Evolutionary conservation across 30 jellyfish, hydroid and myxozoan species (phyloP).

Genomic region (Aurelia aurita): DNA sequence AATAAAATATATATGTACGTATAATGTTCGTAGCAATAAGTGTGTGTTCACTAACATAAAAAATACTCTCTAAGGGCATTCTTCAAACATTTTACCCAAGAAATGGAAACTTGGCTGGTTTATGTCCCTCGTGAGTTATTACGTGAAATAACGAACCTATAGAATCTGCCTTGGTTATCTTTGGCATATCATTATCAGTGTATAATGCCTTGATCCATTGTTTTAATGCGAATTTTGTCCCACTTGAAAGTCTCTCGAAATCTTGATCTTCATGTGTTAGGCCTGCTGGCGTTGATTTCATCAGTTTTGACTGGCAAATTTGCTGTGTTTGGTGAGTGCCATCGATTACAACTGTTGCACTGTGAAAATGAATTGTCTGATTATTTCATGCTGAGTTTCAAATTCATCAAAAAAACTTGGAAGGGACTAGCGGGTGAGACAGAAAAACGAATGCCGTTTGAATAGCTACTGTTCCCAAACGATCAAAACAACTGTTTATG

Average conservation of each 20-base stretch:
- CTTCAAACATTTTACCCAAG: constrained; percentile 21
- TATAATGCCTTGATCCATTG: constrained; percentile 47
- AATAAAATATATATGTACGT: too few species aligned
- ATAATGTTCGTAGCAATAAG: too few species aligned
- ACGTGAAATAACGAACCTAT: constrained; percentile 72
- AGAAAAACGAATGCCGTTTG: too few species aligned
- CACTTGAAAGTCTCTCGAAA: constrained; percentile 65
- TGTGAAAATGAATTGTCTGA: constrained; percentile 1
- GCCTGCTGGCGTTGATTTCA: constrained; percentile 62
- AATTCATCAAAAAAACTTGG: too few species aligned
- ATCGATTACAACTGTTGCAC: constrained; percentile 57
- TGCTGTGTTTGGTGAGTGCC: constrained; percentile 43
- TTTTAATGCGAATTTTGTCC: constrained; percentile 64
- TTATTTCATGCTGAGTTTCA: too few species aligned
- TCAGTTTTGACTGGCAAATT: constrained; percentile 61
- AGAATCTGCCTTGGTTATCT: constrained; percentile 43
- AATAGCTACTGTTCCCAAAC: too few species aligned
- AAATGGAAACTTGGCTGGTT: constrained; percentile 66
- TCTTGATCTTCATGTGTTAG: constrained; percentile 42
- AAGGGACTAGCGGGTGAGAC: too few species aligned
- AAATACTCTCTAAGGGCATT: too few species aligned
- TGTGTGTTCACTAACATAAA: too few species aligned
- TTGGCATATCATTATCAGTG: constrained; percentile 22
- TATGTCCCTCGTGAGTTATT: constrained; percentile 74
- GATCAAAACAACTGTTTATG: too few species aligned